phyloP scores from a whole-genome alignment of 30 jellyfish, hydroid and myxozoan genomes.

The Aurelia aurita complex sp. Pacific region DNA sequence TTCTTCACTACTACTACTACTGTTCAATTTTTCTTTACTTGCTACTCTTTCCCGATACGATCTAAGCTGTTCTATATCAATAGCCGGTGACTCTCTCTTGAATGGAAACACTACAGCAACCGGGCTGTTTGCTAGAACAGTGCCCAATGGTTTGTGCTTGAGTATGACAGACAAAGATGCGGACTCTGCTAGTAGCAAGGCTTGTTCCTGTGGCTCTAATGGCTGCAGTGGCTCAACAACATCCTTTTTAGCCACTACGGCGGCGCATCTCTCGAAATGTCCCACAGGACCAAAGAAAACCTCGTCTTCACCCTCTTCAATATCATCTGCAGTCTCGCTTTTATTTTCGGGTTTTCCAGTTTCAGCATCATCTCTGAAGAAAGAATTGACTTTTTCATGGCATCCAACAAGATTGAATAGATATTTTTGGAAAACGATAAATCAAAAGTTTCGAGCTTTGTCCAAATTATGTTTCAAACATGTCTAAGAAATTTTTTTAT shows the following conservation, averaged over 20 bases:
- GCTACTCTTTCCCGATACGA: slow-evolving; percentile 9
- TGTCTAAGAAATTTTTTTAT: too few relatives aligned
- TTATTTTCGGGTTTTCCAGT: neutral
- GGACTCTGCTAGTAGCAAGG: slow-evolving; percentile 32
- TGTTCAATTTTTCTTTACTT: too few relatives aligned
- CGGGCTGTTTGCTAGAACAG: slow-evolving; percentile 57
- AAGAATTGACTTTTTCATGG: neutral
- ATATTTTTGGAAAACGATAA: neutral
- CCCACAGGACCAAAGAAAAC: slow-evolving; percentile 97
- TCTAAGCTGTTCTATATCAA: slow-evolving; percentile 11
- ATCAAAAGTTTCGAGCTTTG: neutral
- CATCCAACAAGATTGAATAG: neutral
- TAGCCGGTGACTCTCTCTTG: slow-evolving; percentile 29
- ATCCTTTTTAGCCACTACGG: slow-evolving; percentile 72
- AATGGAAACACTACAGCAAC: slow-evolving; percentile 92
- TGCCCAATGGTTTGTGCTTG: slow-evolving; percentile 17
- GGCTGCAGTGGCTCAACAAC: slow-evolving; percentile 58
- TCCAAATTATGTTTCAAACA: too few relatives aligned
- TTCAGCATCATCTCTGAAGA: slow-evolving; percentile 9
- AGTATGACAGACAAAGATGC: slow-evolving; percentile 40
- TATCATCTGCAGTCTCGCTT: slow-evolving; percentile 3
- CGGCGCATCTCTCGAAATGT: slow-evolving; percentile 81
- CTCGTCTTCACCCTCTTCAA: slow-evolving; percentile 87
- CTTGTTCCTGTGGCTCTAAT: slow-evolving; percentile 50
- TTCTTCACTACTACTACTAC: too few relatives aligned